Base-by-base conservation (phyloP, 2,888 invertebrate species). In the Tribolium freemani region DNA sequence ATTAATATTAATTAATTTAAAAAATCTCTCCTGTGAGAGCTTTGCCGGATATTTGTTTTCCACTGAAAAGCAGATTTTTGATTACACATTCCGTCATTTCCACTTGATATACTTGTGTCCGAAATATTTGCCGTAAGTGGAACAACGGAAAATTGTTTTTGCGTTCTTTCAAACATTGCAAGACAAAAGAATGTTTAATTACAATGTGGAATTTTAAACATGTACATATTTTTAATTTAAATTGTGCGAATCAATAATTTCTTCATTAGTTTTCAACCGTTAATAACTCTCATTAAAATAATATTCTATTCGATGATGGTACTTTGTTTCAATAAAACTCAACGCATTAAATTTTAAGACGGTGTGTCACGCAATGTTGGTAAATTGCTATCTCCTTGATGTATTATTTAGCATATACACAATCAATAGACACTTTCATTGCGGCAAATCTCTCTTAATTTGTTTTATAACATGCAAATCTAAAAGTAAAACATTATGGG, bases 271-370 rank as follows among this genome's bases (percentile, higher is more conserved):
- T 38, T 38, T 38, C 38, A 38, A 51, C 20, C 21, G 21, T 16
- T 16, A 26, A n/a, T n/a, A 2, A 53, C 53, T 53, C n/a, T 56
- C 13, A 31, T 31, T 31, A 11, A 56, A 10, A 56, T 31, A 30
- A 31, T 11, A 31, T 26, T 31, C 13, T 31, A 6, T 10, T 56
- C 38, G 26, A 31, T 6, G 56, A 56, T 56, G 56, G 30, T 31
- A 31, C 56, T 56, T 13, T 30, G 56, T 56, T 56, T 56, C 56
- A 31, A 56, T 56, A 31, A 57, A 57, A 57, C 44, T 10, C n/a
- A 38, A 38, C 44, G 44, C 8, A 57, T 44, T 44, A 57, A 57
- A 57, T 38, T 57, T 57, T 57, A 57, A 57, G 20, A 57, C 16
- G 16, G 13, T 13, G 13, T 38, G 57, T 57, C 57, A 57, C 57